phyloP scores from a whole-genome alignment of 2,888 invertebrate genomes.

The Melanotus villosus region DNA sequence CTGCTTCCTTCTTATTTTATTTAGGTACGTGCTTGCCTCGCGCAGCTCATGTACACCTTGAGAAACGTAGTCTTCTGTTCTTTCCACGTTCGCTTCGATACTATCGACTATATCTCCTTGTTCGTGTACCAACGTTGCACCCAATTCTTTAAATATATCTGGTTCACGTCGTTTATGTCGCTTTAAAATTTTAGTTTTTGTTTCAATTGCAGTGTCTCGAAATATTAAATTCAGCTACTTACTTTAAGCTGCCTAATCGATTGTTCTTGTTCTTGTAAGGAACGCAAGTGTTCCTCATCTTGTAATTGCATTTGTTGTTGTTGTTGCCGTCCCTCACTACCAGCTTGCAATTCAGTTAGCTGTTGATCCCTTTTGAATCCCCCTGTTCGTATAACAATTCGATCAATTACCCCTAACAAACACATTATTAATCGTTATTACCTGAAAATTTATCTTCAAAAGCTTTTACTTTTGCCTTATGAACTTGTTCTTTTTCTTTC shows the following conservation, averaged over 20 bases:
- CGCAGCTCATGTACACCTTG: slow-evolving; percentile 81
- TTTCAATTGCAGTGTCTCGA: too few species aligned
- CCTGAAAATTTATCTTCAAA: slow-evolving; percentile 74
- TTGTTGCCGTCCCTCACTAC: slow-evolving; percentile 72
- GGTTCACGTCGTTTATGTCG: slow-evolving; percentile 95
- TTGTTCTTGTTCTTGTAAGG: slow-evolving; percentile 90
- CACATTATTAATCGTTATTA: background rate
- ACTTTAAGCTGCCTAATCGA: slow-evolving; percentile 94
- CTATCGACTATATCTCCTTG: slow-evolving; percentile 96
- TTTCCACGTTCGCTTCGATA: slow-evolving; percentile 96
- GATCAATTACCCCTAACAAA: slow-evolving; percentile 31
- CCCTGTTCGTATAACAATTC: too few species aligned
- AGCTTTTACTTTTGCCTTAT: slow-evolving; percentile 79
- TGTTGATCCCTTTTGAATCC: slow-evolving; percentile 67
- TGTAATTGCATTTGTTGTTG: slow-evolving; percentile 90
- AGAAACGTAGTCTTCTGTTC: slow-evolving; percentile 85
- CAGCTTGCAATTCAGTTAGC: slow-evolving; percentile 77
- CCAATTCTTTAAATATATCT: slow-evolving; percentile 97
- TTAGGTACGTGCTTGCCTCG: slow-evolving; percentile 86
- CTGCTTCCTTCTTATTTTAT: slow-evolving; percentile 92
- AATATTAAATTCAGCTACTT: too few species aligned
- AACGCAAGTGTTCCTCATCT: slow-evolving; percentile 87
- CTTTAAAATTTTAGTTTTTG: too few species aligned
- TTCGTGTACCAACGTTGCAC: slow-evolving; percentile 93
- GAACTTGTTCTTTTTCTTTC: slow-evolving; percentile 92